Base-by-base conservation (phyloP, 2,888 invertebrate genomes). In the Cantharis rufa region DNA sequence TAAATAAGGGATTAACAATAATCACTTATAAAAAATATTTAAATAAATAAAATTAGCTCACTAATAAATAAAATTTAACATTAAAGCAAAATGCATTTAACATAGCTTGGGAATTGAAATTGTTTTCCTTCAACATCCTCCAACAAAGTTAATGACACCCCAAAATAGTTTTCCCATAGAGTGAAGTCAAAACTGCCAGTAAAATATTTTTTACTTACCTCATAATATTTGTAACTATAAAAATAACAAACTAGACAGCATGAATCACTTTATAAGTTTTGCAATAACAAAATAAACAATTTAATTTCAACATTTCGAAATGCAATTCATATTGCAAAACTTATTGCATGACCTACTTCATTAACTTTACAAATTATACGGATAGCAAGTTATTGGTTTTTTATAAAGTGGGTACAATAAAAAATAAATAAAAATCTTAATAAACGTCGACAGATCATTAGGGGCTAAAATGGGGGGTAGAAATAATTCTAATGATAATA, bases 81-180 rank as follows among this genome's bases (percentile, higher is more conserved):
- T 75, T 18, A 63, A 75, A 70, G 16, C 64, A 66, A 66, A 66
- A 66, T 15, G 64, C 32, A 68, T 18, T 71, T 61, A 70, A 48
- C 62, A 24, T 61, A 32, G 73, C 72, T 64, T 72, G 70, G 76
- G 76, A 64, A 69, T 66, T 63, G 28, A 62, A 66, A 72, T 61
- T 28, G 11, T 28, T 66, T 75, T 70, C 24, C 16, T 66, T 70
- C 18, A 61, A 68, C 18, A 75, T 78, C 77, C 75, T 78, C 77
- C 74, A 75, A 78, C 77, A 78, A 78, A 78, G 77, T 78, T 78
- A 78, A 75, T 78, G 77, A 78, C 64, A 71, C 71, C 71, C 66
- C 74, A 68, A 71, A 32, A 68, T 61, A 24, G 15, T 24, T 15
- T 64, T 21, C 64, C n/a, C n/a, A 48, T n/a, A 48, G 48, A n/a